Conservation (phyloP, 2,888 invertebrate genomes). For the Polydrusus pterygomalis region DNA sequence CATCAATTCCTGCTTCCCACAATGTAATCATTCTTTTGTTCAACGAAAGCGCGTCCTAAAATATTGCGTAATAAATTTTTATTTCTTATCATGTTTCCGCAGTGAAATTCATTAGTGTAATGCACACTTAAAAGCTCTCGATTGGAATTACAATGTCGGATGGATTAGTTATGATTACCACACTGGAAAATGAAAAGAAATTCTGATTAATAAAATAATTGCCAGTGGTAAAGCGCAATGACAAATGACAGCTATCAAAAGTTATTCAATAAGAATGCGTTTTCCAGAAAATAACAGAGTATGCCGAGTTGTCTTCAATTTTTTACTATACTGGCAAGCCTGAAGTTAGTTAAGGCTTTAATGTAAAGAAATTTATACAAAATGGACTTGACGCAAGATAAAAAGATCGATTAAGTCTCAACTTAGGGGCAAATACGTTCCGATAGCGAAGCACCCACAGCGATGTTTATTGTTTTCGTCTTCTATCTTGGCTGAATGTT, state of each 20-base stretch:
- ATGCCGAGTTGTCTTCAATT: too few relatives aligned
- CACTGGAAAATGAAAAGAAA: slow-evolving; percentile 5
- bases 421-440: too few relatives aligned
- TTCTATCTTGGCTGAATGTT: too few relatives aligned
- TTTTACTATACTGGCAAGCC: too few relatives aligned
- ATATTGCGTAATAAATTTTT: slow-evolving; percentile 15
- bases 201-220: background rate
- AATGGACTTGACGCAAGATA: too few relatives aligned
- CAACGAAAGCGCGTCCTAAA: background rate
- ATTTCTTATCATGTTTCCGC: slow-evolving; percentile 30
- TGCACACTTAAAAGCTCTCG: slow-evolving; percentile 25
- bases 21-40: background rate
- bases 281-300: too few relatives aligned
- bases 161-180: slow-evolving; percentile 11
- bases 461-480: too few relatives aligned
- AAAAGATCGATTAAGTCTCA: too few relatives aligned
- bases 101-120: slow-evolving; percentile 25
- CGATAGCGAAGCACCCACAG: too few relatives aligned
- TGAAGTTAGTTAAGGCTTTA: too few relatives aligned
- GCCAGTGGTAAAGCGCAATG: background rate
- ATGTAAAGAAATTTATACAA: too few relatives aligned
- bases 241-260: background rate
- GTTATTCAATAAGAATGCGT: too few relatives aligned
- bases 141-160: slow-evolving; percentile 13
- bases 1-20: background rate